These are phyloP conservation scores for Peromyscus attwateri DNA, from an alignment of 2,797 vertebrate genomes.

Conservation along the genomic window DNA sequence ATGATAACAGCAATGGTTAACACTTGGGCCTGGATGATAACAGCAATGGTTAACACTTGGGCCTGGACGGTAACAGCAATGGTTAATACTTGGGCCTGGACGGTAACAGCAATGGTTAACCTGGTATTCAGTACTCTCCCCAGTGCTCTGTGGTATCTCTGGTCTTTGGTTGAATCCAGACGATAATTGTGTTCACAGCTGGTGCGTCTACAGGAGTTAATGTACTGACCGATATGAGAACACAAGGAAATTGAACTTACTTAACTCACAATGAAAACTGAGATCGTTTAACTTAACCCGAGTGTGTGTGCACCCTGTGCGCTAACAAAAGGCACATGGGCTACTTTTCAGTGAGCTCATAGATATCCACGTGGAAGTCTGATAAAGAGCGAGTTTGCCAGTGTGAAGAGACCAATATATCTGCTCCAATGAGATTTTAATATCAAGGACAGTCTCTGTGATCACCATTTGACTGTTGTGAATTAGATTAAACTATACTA, in stretches of 20 bases:
- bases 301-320: not conserved
- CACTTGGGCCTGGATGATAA: too few relatives aligned
- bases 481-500: slow-evolving; percentile 25
- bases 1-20: not conserved
- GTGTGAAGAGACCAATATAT: not conserved
- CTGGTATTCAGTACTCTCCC: not conserved
- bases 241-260: not conserved
- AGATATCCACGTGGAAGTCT: not conserved
- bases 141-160: not conserved
- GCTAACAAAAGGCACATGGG: not conserved
- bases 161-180: slow-evolving; percentile 17
- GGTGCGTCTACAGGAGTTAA: not conserved
- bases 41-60: not conserved
- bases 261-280: not conserved
- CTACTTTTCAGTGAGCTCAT: not conserved
- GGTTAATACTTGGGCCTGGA: not conserved
- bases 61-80: too few relatives aligned
- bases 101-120: not conserved
- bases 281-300: not conserved
- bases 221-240: not conserved
- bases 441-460: not conserved
- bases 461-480: not conserved
- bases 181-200: not conserved
- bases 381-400: not conserved
- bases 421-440: not conserved